A percentile compares a stretch with the other conserved stretches of the same genome.
Conservation (phyloP, 2,797 vertebrate genomes). For the Eidolon dupreanum region DNA sequence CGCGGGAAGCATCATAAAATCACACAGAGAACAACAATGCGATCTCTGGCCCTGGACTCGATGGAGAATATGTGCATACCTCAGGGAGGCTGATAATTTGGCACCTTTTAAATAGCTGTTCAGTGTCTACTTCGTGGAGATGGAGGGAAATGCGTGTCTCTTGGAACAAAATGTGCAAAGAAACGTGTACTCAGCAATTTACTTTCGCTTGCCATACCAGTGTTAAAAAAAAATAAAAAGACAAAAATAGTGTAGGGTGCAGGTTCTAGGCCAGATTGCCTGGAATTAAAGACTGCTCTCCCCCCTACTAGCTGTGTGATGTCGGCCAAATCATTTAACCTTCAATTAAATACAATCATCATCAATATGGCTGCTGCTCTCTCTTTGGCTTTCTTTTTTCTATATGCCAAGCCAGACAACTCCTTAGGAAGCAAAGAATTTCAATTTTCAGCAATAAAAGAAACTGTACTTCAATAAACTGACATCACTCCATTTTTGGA, state of each 20-base stretch:
- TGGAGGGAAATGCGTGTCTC: not conserved
- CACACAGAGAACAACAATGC: not conserved
- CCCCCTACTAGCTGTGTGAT: not conserved
- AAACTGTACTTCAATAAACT: not conserved
- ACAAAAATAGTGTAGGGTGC: not conserved
- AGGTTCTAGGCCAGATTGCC: not conserved
- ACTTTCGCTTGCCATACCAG: conserved; percentile 1
- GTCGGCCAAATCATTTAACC: not conserved
- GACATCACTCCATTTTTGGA: not conserved
- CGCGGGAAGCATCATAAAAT: not conserved
- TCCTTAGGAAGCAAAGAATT: conserved; percentile 8
- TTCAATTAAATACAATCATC: not conserved
- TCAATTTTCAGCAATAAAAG: not conserved
- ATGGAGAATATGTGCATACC: too few relatives aligned
- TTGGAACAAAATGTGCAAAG: not conserved
- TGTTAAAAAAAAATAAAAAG: not conserved
- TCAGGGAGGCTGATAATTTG: not conserved
- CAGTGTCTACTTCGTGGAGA: not conserved
- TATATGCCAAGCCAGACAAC: not conserved
- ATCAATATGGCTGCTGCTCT: not conserved
- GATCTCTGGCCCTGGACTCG: not conserved
- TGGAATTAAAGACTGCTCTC: not conserved
- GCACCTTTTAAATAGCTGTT: not conserved
- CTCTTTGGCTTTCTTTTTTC: not conserved
- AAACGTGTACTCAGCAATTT: not conserved